A percentile compares a stretch with the other conserved stretches of the same genome.
These are phyloP conservation scores for Sminthurinus signatus DNA, from an alignment of 1,140 invertebrate species.

Conservation along the genomic window DNA sequence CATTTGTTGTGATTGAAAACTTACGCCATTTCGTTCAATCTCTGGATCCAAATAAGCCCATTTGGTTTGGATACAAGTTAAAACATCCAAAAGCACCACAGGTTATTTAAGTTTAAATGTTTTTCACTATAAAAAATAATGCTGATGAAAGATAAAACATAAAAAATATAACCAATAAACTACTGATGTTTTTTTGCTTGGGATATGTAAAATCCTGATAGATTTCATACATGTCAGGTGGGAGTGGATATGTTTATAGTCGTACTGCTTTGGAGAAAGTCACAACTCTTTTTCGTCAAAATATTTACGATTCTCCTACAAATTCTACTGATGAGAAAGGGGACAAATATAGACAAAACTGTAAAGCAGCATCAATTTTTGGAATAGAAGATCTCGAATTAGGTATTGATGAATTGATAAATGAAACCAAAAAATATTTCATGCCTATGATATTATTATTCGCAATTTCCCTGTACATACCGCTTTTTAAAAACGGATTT, in stretches of 20 bases:
- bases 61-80: slow-evolving; percentile 37
- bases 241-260: slow-evolving; percentile 46
- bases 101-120: too few species aligned
- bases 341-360: too few species aligned
- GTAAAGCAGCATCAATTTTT: background rate
- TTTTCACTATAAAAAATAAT: too few species aligned
- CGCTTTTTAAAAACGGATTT: background rate
- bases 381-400: slow-evolving; percentile 41
- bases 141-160: too few species aligned
- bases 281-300: background rate
- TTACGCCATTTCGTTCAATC: slow-evolving; percentile 45
- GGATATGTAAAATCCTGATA: too few species aligned
- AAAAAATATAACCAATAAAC: too few species aligned
- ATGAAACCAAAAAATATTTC: background rate
- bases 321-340: too few species aligned
- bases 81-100: slow-evolving; percentile 21
- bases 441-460: background rate
- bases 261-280: slow-evolving; percentile 40
- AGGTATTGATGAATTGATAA: slow-evolving; percentile 14
- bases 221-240: slow-evolving; percentile 44
- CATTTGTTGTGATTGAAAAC: slow-evolving; percentile 50
- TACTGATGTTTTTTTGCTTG: too few species aligned
- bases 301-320: slow-evolving; percentile 2
- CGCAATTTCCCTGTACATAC: too few species aligned
- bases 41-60: slow-evolving; percentile 5